phyloP scores from a whole-genome alignment of 2,888 invertebrate genomes.

The Diarsia rubi region DNA sequence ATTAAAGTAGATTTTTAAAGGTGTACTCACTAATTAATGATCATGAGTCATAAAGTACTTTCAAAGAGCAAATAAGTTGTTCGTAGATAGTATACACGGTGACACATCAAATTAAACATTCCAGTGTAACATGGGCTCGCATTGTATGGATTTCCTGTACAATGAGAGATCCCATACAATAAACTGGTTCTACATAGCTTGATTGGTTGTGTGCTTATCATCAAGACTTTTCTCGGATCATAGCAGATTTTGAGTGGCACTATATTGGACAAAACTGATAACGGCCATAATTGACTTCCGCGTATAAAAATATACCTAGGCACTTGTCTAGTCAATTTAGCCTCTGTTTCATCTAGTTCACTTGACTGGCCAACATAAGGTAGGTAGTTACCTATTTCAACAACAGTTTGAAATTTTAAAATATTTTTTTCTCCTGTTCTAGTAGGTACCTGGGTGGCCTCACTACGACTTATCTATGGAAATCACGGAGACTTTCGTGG shows the following conservation, averaged over 20 bases:
- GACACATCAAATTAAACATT: too few relatives aligned
- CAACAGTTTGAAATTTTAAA: neutral
- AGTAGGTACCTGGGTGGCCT: neutral
- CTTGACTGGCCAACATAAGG: neutral
- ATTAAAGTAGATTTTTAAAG: neutral
- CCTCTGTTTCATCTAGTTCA: neutral
- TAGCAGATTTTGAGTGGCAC: neutral
- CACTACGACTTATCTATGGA: neutral
- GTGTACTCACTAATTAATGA: neutral
- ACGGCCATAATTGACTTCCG: neutral
- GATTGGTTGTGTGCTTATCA: neutral
- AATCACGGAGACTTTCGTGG: neutral
- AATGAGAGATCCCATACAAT: too few relatives aligned
- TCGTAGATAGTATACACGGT: neutral
- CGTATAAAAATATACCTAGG: neutral
- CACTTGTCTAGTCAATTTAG: neutral
- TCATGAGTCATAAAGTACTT: constrained; percentile 7
- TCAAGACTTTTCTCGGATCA: neutral
- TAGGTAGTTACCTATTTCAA: neutral
- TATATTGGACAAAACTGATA: neutral
- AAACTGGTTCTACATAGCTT: too few relatives aligned
- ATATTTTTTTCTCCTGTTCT: too few relatives aligned
- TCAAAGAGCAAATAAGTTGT: constrained; percentile 2
- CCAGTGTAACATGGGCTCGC: too few relatives aligned
- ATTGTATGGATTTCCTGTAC: too few relatives aligned